phyloP scores from a whole-genome alignment of 2,797 vertebrate genomes.

The Thaleichthys pacificus region DNA sequence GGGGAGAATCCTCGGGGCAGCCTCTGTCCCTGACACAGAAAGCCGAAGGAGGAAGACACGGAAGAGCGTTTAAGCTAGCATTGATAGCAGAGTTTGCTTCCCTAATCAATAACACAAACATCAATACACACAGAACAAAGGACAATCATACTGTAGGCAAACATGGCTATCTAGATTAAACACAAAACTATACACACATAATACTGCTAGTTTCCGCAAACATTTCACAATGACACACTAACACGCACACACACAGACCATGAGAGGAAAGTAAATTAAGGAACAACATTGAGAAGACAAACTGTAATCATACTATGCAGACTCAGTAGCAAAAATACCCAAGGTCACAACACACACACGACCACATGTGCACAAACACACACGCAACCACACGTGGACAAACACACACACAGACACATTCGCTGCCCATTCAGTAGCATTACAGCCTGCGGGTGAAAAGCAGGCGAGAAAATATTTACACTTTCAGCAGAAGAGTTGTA shows the following conservation, averaged over 20 bases:
- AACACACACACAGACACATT: conserved; percentile 8
- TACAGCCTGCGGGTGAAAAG: conserved; percentile 2
- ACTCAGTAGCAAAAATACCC: background rate
- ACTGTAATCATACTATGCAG: background rate
- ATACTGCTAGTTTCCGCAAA: too few species aligned
- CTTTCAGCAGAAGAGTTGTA: conserved; percentile 1
- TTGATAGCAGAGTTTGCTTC: conserved; percentile 47
- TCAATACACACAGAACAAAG: conserved; percentile 4
- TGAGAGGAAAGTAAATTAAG: background rate
- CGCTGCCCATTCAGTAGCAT: background rate
- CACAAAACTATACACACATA: background rate
- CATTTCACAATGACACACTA: too few species aligned
- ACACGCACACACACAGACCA: background rate
- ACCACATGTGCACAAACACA: conserved; percentile 10
- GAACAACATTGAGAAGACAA: background rate
- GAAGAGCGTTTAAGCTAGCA: conserved; percentile 30
- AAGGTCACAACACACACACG: background rate
- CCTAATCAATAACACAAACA: conserved; percentile 38
- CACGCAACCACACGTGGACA: background rate
- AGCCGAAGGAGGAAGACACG: conserved; percentile 18
- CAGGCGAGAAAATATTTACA: conserved; percentile 32
- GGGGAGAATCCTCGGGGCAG: background rate
- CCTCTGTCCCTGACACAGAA: background rate
- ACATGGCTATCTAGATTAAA: background rate
- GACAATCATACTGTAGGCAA: background rate